A percentile compares a stretch with the other conserved stretches of the same genome.
Conservation (phyloP, 2,113 vertebrate genomes). For the Sylvilagus bachmani region DNA sequence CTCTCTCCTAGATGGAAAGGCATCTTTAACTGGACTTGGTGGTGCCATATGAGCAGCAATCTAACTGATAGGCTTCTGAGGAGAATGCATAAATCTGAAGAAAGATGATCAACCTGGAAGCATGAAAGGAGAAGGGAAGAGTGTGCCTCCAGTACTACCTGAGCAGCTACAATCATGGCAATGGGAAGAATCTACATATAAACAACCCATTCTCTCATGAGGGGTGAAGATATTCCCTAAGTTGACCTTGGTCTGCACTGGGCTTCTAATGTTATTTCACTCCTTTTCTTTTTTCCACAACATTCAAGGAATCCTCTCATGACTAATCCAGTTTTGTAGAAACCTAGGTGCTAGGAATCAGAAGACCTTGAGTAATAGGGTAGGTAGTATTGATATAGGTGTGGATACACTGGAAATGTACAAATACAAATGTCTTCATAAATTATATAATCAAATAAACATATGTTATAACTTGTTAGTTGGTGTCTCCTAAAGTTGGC, state of each 20-base stretch:
- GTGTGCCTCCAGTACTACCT: background rate
- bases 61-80: background rate
- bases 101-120: background rate
- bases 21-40: background rate
- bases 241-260: background rate
- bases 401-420: background rate
- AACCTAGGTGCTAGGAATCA: background rate
- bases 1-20: background rate
- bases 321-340: background rate
- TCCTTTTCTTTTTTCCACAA: background rate
- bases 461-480: background rate
- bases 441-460: background rate
- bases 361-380: background rate
- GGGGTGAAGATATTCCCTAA: background rate
- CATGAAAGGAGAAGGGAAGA: background rate
- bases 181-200: background rate
- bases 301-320: background rate
- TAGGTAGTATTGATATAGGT: background rate
- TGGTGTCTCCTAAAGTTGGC: background rate
- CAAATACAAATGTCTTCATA: too few species aligned
- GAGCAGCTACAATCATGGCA: background rate
- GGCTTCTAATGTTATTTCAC: background rate
- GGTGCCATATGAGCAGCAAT: background rate
- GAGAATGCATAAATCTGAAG: background rate
- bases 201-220: background rate